Conservation (phyloP, 2,888 invertebrate species). For the Patella pellucida region DNA sequence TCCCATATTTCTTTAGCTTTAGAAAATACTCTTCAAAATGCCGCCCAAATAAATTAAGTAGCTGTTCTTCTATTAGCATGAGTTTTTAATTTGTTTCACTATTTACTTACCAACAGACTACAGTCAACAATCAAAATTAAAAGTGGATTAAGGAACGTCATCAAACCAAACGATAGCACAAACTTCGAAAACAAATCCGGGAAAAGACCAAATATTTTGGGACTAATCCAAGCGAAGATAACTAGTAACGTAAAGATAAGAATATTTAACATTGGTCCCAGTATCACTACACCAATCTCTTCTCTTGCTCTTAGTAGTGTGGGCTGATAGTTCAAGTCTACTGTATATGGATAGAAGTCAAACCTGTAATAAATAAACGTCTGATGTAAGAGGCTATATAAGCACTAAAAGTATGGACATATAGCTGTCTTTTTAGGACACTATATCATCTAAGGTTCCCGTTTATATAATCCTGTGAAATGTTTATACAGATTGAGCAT, state of each 20-base stretch:
- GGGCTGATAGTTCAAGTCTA: constrained; percentile 68
- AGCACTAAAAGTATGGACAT: too few species aligned
- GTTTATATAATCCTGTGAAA: too few species aligned
- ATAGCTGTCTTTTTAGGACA: too few species aligned
- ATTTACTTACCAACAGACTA: constrained; percentile 50
- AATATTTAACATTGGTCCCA: constrained; percentile 62
- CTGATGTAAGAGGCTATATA: not conserved
- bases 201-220: constrained; percentile 55
- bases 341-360: constrained; percentile 66
- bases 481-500: too few species aligned
- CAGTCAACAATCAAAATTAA: constrained; percentile 62
- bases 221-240: constrained; percentile 51
- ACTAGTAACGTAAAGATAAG: constrained; percentile 57
- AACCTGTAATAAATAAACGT: constrained; percentile 49
- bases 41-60: too few species aligned
- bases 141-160: constrained; percentile 63
- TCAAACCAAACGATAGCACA: constrained; percentile 61
- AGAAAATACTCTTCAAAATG: too few species aligned
- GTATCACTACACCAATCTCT: constrained; percentile 62
- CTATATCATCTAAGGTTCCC: too few species aligned
- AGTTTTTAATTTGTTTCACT: too few species aligned
- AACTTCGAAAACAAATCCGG: constrained; percentile 67
- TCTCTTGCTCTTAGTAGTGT: constrained; percentile 59
- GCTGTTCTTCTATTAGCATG: too few species aligned
- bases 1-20: too few species aligned